These are phyloP conservation scores for Drosophila nr. medialis DNA, from an alignment of 2,888 invertebrate species.

Conservation along the genomic window DNA sequence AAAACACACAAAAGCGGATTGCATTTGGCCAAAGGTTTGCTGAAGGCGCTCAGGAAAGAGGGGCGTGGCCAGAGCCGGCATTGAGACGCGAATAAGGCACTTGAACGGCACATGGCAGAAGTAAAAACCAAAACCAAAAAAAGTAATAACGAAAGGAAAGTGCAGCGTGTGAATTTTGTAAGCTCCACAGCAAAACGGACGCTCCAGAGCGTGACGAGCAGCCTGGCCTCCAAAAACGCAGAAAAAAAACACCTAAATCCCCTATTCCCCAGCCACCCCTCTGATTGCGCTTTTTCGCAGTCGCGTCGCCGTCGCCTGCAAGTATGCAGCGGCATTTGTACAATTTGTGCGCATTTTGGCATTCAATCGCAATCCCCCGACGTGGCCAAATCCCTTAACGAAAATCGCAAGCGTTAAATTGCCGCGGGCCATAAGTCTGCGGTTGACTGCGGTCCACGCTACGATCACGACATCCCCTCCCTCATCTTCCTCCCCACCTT, in stretches of 20 bases:
- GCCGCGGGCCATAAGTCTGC: conserved; percentile 66
- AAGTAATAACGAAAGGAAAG: conserved; percentile 17
- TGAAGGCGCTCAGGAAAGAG: not conserved
- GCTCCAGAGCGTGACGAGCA: conserved; percentile 42
- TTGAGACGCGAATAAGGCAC: conserved; percentile 23
- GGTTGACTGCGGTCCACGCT: conserved; percentile 45
- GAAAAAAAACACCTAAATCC: not conserved
- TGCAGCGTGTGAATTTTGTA: conserved; percentile 74
- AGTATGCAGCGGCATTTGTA: conserved; percentile 56
- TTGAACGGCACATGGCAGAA: conserved; percentile 14
- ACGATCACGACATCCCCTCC: not conserved
- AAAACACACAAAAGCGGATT: conserved; percentile 70
- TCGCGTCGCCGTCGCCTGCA: conserved; percentile 26
- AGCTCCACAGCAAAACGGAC: conserved; percentile 48
- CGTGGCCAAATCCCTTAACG: conserved; percentile 64
- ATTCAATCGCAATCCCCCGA: conserved; percentile 67
- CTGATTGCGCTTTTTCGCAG: conserved; percentile 54
- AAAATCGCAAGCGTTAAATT: conserved; percentile 77
- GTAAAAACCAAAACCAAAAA: not conserved
- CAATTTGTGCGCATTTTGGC: conserved; percentile 76
- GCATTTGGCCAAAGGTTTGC: conserved; percentile 61
- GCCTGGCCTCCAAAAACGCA: conserved; percentile 1
- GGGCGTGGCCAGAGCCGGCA: not conserved
- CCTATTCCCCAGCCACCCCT: not conserved
- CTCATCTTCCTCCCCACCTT: not conserved